Percentiles rank a stretch among this genome's conserved stretches.
These are phyloP conservation scores for Loxodonta africana DNA, from an alignment of 2,113 vertebrate genomes.

Conservation along the genomic window DNA sequence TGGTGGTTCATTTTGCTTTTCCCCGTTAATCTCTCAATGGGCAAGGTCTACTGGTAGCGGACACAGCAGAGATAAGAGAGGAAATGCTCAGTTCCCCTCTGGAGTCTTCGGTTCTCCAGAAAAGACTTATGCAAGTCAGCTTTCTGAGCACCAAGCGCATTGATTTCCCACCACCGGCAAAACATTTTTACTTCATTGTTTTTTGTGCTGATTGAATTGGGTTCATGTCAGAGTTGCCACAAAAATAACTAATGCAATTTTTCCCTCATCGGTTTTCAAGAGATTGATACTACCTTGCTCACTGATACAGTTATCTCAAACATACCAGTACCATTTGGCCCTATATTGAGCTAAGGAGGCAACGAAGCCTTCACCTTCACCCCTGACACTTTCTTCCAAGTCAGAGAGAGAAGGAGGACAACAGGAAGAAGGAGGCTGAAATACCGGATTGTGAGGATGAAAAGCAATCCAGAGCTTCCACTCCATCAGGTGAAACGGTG, in stretches of 20 bases:
- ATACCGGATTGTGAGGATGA: fast-evolving
- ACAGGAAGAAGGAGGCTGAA: background rate
- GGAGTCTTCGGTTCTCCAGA: background rate
- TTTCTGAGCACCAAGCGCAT: fast-evolving
- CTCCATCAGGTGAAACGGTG: fast-evolving
- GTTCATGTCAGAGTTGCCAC: background rate
- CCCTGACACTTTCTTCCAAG: too few species aligned
- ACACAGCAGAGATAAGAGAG: background rate
- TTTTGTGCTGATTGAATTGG: background rate
- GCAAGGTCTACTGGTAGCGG: background rate
- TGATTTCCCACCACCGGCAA: fast-evolving
- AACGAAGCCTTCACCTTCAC: too few species aligned
- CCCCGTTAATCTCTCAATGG: background rate
- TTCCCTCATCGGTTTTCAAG: background rate
- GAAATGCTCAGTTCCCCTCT: background rate
- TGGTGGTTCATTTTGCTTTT: background rate
- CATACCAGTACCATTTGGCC: too few species aligned
- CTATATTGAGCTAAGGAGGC: too few species aligned
- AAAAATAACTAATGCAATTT: background rate
- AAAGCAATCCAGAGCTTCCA: background rate
- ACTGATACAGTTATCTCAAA: too few species aligned
- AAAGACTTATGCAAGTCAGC: fast-evolving
- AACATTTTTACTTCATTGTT: background rate
- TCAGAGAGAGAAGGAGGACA: background rate
- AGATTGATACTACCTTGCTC: background rate